Evolutionary conservation across 2,113 vertebrate species (phyloP).

Genomic region (Microtus pennsylvanicus): DNA sequence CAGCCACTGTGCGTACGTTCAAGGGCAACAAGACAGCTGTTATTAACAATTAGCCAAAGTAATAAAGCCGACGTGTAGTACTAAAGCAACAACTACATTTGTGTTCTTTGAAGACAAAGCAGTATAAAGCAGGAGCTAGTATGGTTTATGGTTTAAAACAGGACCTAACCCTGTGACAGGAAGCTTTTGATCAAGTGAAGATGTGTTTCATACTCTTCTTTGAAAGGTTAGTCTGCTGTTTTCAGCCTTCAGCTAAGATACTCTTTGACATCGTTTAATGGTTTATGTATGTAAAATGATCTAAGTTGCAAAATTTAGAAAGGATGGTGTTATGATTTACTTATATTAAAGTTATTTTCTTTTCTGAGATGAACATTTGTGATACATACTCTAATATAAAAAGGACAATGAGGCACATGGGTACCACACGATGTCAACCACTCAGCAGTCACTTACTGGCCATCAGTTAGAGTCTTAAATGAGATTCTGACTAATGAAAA

Average conservation of each 20-base stretch:
- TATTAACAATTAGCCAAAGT: background rate
- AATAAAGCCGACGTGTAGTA: background rate
- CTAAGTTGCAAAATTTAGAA: background rate
- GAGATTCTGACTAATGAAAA: background rate
- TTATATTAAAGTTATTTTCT: background rate
- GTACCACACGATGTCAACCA: background rate
- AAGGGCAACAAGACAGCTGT: background rate
- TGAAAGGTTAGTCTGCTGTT: background rate
- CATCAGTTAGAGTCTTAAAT: background rate
- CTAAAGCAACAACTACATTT: background rate
- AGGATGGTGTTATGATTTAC: background rate
- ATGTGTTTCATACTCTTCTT: background rate
- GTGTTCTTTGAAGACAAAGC: background rate
- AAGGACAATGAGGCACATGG: background rate
- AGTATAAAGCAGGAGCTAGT: background rate
- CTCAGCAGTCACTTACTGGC: background rate
- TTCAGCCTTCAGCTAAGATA: background rate
- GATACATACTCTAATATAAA: background rate
- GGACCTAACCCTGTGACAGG: background rate
- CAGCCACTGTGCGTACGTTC: background rate
- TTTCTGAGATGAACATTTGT: background rate
- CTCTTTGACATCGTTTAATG: background rate
- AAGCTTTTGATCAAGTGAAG: background rate
- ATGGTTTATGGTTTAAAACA: background rate
- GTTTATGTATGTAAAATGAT: slow-evolving; percentile 36